A percentile compares a stretch with the other conserved stretches of the same genome.
These are phyloP conservation scores for Hemaris fuciformis DNA, from an alignment of 2,888 invertebrate species.

Conservation along the genomic window DNA sequence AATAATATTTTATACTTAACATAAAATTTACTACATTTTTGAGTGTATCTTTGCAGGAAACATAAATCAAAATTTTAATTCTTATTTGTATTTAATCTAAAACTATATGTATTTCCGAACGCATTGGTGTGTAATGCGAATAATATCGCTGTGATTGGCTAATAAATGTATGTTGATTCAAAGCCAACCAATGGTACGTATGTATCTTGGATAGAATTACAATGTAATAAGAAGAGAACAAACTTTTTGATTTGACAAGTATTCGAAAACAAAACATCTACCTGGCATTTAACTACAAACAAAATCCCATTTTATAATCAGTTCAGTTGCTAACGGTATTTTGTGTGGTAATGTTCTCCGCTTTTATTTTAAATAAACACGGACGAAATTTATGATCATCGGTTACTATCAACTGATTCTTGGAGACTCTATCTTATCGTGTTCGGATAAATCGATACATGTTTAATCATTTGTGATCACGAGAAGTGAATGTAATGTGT, in stretches of 20 bases:
- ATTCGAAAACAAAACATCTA: neutral
- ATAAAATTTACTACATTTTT: too few relatives aligned
- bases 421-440: slow-evolving; percentile 55
- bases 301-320: slow-evolving; percentile 16
- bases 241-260: neutral
- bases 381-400: slow-evolving; percentile 32
- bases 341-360: slow-evolving; percentile 23
- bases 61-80: neutral
- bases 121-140: neutral
- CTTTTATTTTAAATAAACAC: slow-evolving; percentile 32
- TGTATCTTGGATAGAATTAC: neutral
- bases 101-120: neutral
- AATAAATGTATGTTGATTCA: neutral
- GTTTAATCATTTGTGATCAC: slow-evolving; percentile 37
- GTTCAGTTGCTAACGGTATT: slow-evolving; percentile 46
- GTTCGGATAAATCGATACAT: slow-evolving; percentile 49
- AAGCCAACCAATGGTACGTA: neutral
- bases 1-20: neutral
- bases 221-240: neutral
- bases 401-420: slow-evolving; percentile 31
- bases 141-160: neutral
- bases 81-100: neutral
- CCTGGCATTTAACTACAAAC: neutral
- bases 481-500: slow-evolving; percentile 39
- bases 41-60: too few relatives aligned